Conservation (phyloP, 2,888 invertebrate species). For the Yponomeuta malinellus region DNA sequence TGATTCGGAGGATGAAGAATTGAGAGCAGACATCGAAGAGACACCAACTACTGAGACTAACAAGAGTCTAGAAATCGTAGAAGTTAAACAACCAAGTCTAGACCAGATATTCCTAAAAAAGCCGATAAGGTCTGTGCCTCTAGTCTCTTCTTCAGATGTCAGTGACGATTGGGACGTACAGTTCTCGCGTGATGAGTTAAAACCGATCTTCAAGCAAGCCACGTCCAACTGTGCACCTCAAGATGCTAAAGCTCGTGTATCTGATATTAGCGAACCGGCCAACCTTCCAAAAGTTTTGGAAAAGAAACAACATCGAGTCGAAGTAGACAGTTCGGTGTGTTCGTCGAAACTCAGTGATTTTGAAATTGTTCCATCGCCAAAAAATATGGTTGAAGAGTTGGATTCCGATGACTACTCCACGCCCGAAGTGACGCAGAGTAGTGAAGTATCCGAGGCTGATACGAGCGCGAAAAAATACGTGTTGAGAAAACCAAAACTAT, state of each 20-base stretch:
- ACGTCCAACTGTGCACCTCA: not conserved
- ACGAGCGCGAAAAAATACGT: conserved; percentile 14
- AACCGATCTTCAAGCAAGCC: not conserved
- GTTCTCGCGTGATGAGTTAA: not conserved
- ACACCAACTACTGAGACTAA: conserved; percentile 7
- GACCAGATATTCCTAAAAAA: not conserved
- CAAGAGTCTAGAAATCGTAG: conserved; percentile 3
- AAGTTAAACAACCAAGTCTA: not conserved
- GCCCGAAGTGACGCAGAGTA: conserved; percentile 22
- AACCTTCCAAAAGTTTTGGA: not conserved
- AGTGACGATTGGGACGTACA: conserved; percentile 15
- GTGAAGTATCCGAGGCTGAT: conserved; percentile 18
- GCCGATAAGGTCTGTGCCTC: conserved; percentile 11
- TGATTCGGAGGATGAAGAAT: conserved; percentile 26
- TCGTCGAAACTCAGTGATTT: conserved; percentile 17
- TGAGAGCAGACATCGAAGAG: conserved; percentile 14
- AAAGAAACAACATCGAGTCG: not conserved
- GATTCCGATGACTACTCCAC: conserved; percentile 40
- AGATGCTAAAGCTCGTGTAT: not conserved
- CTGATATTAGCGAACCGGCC: not conserved
- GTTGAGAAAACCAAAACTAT: conserved; percentile 43
- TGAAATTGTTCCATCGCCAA: conserved; percentile 17
- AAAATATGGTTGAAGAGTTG: conserved; percentile 25
- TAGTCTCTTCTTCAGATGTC: conserved; percentile 6
- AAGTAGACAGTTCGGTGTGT: conserved; percentile 9